Evolutionary conservation across 2,797 vertebrate genomes (phyloP).

Genomic region (Pantherophis alleghaniensis): DNA sequence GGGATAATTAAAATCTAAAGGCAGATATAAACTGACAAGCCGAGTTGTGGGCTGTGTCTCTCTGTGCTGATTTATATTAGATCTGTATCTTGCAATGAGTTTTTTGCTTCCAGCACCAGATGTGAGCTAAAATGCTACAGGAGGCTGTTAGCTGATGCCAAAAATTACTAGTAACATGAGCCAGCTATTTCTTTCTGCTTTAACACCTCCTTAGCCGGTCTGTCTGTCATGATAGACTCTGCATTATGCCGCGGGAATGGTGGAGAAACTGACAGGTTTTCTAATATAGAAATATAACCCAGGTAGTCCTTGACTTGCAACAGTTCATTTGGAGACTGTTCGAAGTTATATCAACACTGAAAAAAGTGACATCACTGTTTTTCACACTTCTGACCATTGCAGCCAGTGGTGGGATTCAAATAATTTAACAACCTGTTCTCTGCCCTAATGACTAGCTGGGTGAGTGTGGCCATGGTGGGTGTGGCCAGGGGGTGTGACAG

Average conservation of each 20-base stretch:
- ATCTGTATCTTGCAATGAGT: constrained; percentile 21
- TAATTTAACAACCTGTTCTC: too few relatives aligned
- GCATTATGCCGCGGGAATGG: constrained; percentile 36
- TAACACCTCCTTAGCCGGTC: constrained; percentile 8
- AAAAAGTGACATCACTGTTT: background rate
- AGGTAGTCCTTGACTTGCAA: background rate
- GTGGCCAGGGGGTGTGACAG: too few relatives aligned
- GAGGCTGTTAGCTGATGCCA: background rate
- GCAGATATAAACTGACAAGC: constrained; percentile 45
- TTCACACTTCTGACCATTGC: background rate
- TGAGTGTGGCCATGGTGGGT: too few relatives aligned
- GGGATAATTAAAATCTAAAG: constrained; percentile 35
- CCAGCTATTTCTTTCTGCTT: constrained; percentile 28
- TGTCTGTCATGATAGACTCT: constrained; percentile 23
- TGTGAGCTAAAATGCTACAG: constrained; percentile 27
- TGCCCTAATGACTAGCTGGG: too few relatives aligned
- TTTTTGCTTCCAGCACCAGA: constrained; percentile 17
- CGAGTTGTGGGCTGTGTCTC: background rate
- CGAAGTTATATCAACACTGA: background rate
- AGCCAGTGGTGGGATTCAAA: too few relatives aligned
- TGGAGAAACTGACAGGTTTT: constrained; percentile 21
- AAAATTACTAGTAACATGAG: constrained; percentile 5
- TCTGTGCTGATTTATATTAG: constrained; percentile 20
- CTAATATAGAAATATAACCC: background rate
- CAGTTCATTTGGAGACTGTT: background rate